These are phyloP conservation scores for Laodelphax striatellus DNA, from an alignment of 1,140 invertebrate genomes.

Conservation along the genomic window DNA sequence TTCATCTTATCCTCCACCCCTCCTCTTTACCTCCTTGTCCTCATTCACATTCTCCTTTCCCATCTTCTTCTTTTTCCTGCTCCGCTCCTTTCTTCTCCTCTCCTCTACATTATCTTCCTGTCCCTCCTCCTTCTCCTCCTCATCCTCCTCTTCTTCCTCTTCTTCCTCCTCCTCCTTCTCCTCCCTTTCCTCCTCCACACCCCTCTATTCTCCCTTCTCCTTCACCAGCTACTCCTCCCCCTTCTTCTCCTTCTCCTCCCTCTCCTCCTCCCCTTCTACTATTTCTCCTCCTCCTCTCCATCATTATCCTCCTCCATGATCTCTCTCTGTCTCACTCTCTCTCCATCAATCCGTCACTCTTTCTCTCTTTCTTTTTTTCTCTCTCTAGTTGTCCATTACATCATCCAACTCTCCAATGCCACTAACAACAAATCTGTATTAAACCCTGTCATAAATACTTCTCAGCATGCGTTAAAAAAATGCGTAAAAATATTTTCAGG, in stretches of 20 bases:
- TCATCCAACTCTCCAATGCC: too few species aligned
- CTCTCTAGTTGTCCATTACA: neutral
- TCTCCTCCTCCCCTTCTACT: neutral
- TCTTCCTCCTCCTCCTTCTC: too few species aligned
- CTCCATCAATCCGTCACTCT: neutral
- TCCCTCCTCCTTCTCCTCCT: too few species aligned
- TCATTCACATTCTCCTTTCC: too few species aligned
- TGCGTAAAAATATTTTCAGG: too few species aligned
- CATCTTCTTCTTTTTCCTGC: neutral
- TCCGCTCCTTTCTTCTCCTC: neutral
- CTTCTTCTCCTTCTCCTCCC: neutral
- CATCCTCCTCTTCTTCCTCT: conserved; percentile 1
- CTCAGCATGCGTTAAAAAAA: too few species aligned
- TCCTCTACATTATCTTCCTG: neutral
- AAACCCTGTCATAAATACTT: too few species aligned
- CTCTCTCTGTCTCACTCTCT: neutral
- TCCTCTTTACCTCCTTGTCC: too few species aligned
- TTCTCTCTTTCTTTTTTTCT: conserved; percentile 1
- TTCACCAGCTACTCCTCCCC: neutral
- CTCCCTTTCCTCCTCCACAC: too few species aligned
- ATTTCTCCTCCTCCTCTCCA: neutral
- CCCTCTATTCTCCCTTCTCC: too few species aligned
- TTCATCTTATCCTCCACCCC: too few species aligned
- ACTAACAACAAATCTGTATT: too few species aligned
- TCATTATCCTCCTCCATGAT: neutral